Conservation (phyloP, 2,888 invertebrate genomes). For the Rhodophaea formosa region DNA sequence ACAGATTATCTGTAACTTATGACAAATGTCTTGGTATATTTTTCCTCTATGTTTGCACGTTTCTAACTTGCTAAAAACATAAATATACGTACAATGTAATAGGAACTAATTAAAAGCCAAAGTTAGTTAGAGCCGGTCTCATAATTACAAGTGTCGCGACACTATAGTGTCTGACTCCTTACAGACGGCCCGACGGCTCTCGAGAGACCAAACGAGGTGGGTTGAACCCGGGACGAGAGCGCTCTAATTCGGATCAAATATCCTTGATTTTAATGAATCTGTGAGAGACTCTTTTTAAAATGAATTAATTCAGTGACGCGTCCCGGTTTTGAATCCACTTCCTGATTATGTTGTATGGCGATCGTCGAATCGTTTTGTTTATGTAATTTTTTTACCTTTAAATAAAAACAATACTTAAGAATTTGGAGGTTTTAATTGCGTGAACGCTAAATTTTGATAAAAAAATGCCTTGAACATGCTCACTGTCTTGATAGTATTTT, state of each 20-base stretch:
- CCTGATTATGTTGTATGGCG: conserved; percentile 1
- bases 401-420: no score
- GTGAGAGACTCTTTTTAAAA: not conserved
- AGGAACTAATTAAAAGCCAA: not conserved
- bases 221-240: conserved; percentile 26
- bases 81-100: not conserved
- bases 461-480: no score
- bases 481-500: no score
- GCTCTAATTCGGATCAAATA: conserved; percentile 41
- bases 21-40: no score
- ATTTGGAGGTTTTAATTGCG: no score
- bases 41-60: no score
- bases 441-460: no score
- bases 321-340: not conserved
- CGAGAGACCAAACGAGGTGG: conserved; percentile 32
- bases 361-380: not conserved
- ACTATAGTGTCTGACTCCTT: conserved; percentile 33
- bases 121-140: not conserved
- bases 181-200: conserved; percentile 32
- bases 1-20: no score
- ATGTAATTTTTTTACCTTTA: no score
- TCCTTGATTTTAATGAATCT: conserved; percentile 37
- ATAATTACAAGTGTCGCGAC: conserved; percentile 28
- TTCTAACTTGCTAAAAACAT: not conserved
- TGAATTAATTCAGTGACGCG: conserved; percentile 16